Base-by-base conservation (phyloP, 2,888 invertebrate species). In the Dynastes maya region DNA sequence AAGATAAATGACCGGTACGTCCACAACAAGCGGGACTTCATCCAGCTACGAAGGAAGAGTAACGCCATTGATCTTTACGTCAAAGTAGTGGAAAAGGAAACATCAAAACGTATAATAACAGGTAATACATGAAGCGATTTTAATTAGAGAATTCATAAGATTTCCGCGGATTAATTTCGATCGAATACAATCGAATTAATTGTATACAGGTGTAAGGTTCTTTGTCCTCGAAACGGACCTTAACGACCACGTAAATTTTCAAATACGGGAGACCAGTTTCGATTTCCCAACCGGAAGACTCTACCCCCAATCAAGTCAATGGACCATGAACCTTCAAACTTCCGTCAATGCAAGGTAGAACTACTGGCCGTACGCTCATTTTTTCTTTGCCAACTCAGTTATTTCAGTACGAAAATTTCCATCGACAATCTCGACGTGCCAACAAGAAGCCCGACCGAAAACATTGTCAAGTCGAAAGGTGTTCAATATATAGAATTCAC, bases 1-100 rank as follows among this genome's bases (percentile, higher is more conserved):
- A 88, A 89, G 80, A 89, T 91, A 67, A 89, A 88, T 2, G 92
- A 92, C 83, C 84, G 87, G 9, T 88, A 89, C 49, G 91, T 95
- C 0, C 86, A 86, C 58, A 92, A 92, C 77, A 94, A 93, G 0
- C 86, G 89, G 0, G 96, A 97, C 85, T 97, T 94, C 86, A 95
- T 96, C 84, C 95, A 92, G 3, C 85, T 97, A 80, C 92, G 92
- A 1, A 96, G 94, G 90, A 94, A 95, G 85, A 92, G 92, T 82
- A 90, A 96, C 74, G 94, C 94, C 0, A 90, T 97, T 0, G 97
- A 97, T 88, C 89, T 97, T 84, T 97, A 97, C 85, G 95, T 96
- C 85, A 89, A 97, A 70, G 90, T 91, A 53, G 93, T 89, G 0
- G 87, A 89, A 1, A 81, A 83, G 9, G 88, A 88, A 51, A 89